Evolutionary conservation across 2,113 vertebrate genomes (phyloP).

Genomic region (Hippocampus zosterae): DNA sequence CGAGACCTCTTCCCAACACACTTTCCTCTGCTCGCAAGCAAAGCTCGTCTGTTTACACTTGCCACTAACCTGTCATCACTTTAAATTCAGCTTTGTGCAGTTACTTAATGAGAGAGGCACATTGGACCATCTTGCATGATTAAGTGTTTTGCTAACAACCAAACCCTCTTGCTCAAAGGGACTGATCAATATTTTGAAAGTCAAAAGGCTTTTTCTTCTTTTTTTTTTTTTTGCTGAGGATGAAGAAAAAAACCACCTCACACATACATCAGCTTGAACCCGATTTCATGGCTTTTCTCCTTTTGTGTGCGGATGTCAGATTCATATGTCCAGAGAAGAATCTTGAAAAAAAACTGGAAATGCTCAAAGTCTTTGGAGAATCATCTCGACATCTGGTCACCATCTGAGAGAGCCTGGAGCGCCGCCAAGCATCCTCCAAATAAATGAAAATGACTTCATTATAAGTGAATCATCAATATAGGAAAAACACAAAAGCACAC

Average conservation of each 20-base stretch:
- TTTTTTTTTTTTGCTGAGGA: slow-evolving; percentile 7
- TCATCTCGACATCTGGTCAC: slow-evolving; percentile 69
- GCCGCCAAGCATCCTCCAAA: slow-evolving; percentile 56
- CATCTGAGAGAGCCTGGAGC: slow-evolving; percentile 69
- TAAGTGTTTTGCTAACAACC: slow-evolving; percentile 56
- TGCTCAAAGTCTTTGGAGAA: slow-evolving; percentile 59
- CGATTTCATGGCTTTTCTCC: slow-evolving; percentile 14
- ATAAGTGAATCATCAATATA: slow-evolving; percentile 57
- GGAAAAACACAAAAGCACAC: slow-evolving; percentile 19
- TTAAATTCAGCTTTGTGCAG: slow-evolving; percentile 42
- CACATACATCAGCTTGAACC: slow-evolving; percentile 30
- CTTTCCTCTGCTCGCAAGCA: slow-evolving; percentile 45
- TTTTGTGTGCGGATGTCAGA: slow-evolving; percentile 36
- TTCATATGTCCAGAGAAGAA: slow-evolving; percentile 34
- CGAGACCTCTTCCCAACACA: slow-evolving; percentile 58
- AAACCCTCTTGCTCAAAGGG: slow-evolving; percentile 31
- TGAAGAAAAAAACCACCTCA: neutral
- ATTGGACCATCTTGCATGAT: slow-evolving; percentile 39
- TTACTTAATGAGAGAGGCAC: slow-evolving; percentile 52
- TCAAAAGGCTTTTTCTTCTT: slow-evolving; percentile 12
- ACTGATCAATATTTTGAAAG: slow-evolving; percentile 47
- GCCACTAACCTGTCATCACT: slow-evolving; percentile 52
- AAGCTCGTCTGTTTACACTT: slow-evolving; percentile 52
- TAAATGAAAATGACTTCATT: slow-evolving; percentile 71
- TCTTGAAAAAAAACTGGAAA: slow-evolving; percentile 39